Evolutionary conservation across 1,140 invertebrate genomes (phyloP).

Genomic region (Atta colombica): DNA sequence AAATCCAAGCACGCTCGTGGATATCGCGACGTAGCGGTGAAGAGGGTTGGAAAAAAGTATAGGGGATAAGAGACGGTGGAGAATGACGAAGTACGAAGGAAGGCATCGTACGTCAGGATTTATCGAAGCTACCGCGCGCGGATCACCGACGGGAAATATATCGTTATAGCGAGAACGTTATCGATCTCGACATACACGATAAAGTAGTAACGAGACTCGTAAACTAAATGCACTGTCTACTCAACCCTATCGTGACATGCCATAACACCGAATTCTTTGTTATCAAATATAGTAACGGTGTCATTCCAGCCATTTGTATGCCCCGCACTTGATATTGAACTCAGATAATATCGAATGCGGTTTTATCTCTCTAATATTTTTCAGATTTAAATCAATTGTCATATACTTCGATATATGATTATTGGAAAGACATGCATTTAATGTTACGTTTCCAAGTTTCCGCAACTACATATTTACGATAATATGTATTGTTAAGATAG

Average conservation of each 20-base stretch:
- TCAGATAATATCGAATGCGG: slow-evolving; percentile 55
- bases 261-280: slow-evolving; percentile 62
- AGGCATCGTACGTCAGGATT: slow-evolving; percentile 55
- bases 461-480: not conserved
- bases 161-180: slow-evolving; percentile 71
- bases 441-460: not conserved
- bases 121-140: slow-evolving; percentile 61
- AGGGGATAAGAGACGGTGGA: slow-evolving; percentile 11
- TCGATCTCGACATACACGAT: slow-evolving; percentile 75
- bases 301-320: slow-evolving; percentile 31
- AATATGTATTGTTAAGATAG: not conserved
- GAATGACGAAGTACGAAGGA: slow-evolving; percentile 59
- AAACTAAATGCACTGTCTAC: slow-evolving; percentile 71
- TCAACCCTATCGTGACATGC: slow-evolving; percentile 31
- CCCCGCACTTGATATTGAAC: not conserved
- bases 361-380: slow-evolving; percentile 52
- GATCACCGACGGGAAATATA: slow-evolving; percentile 68
- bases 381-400: slow-evolving; percentile 53
- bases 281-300: slow-evolving; percentile 18
- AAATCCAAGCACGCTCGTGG: slow-evolving; percentile 48
- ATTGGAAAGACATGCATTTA: not conserved
- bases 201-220: slow-evolving; percentile 75
- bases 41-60: slow-evolving; percentile 19
- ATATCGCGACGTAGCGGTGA: slow-evolving; percentile 15
- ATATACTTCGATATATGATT: not conserved